phyloP scores from a whole-genome alignment of 2,113 vertebrate genomes.

The Lepus timidus region DNA sequence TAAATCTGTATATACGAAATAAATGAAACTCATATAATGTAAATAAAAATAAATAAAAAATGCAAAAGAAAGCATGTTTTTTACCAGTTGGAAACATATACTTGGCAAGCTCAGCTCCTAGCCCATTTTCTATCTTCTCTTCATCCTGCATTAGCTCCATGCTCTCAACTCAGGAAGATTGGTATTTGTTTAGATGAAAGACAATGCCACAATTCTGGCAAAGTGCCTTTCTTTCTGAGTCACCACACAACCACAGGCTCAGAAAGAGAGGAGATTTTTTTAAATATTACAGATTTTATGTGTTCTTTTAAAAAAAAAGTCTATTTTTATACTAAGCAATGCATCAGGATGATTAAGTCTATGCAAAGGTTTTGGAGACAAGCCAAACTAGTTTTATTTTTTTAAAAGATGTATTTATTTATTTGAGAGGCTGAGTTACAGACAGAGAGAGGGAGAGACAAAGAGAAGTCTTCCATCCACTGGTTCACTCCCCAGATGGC shows the following conservation, averaged over 20 bases:
- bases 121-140: neutral
- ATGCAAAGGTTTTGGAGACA: neutral
- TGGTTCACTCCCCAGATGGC: no score
- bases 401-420: no score
- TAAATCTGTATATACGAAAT: no score
- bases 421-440: no score
- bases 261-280: neutral
- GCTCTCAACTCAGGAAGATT: slow-evolving; percentile 8
- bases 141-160: neutral
- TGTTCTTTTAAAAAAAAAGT: slow-evolving; percentile 13
- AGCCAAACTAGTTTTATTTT: neutral
- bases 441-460: no score
- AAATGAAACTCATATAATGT: no score
- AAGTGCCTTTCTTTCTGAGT: neutral
- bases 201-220: slow-evolving; percentile 7
- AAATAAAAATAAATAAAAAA: no score
- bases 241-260: neutral
- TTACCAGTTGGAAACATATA: neutral
- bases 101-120: neutral
- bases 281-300: slow-evolving; percentile 12
- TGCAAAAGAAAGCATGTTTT: neutral
- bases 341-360: neutral
- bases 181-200: neutral
- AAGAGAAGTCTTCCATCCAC: no score
- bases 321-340: neutral